Percentiles rank a stretch among this genome's conserved stretches.
These are phyloP conservation scores for Zaprionus vittiger DNA, from an alignment of 1,140 invertebrate genomes.

Conservation along the genomic window DNA sequence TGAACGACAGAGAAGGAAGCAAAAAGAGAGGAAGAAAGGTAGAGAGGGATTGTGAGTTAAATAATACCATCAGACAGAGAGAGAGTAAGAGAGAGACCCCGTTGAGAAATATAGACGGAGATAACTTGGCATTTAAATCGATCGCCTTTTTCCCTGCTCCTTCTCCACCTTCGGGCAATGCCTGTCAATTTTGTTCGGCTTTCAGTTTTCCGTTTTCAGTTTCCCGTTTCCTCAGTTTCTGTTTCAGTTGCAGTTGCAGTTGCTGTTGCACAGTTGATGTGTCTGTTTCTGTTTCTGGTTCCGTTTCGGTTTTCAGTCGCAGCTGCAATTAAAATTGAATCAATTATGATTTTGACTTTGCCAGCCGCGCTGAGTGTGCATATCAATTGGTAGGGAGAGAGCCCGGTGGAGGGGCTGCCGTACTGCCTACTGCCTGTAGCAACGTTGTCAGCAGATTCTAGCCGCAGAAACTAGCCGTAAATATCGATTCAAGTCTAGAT, in stretches of 20 bases:
- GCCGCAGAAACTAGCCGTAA: not conserved
- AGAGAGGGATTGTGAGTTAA: not conserved
- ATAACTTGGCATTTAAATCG: constrained; percentile 62
- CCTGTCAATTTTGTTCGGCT: constrained; percentile 49
- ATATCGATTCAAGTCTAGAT: accelerated
- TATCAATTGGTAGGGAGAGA: constrained; percentile 28
- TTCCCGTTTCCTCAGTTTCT: constrained; percentile 9
- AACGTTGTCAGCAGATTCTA: not conserved
- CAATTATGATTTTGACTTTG: constrained; percentile 78
- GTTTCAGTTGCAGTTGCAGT: constrained; percentile 17
- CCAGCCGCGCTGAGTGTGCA: constrained; percentile 58
- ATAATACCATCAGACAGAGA: not conserved
- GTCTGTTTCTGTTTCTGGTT: constrained; percentile 25
- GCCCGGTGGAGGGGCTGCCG: not conserved
- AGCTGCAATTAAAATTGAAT: constrained; percentile 78
- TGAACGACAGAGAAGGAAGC: not conserved
- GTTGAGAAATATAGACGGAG: not conserved
- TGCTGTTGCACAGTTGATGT: constrained; percentile 18
- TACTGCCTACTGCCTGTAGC: not conserved
- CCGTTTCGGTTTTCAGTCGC: constrained; percentile 30
- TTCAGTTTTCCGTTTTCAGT: constrained; percentile 32
- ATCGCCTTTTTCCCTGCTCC: constrained; percentile 34
- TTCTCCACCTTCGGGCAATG: constrained; percentile 29
- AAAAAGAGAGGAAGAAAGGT: not conserved
- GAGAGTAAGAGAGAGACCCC: not conserved